Evolutionary conservation across 2,888 invertebrate genomes (phyloP), one percentile per base, ranked within the genome.

Genomic region (Aromia moschata): DNA sequence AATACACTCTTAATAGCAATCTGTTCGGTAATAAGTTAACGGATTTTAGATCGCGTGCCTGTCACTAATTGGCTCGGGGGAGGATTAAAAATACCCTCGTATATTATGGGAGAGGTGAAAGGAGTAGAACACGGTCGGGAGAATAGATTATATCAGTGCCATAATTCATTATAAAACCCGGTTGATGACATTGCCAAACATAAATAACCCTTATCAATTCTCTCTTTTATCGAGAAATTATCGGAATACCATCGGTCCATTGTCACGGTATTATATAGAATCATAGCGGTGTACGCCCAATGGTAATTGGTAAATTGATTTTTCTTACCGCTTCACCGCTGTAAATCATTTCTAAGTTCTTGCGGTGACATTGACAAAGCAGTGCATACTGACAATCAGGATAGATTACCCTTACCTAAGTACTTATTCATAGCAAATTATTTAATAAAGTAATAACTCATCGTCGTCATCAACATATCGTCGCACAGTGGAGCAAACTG

Each of bases 121-220:
- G 49, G 49, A 49, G 49, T 49, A 47, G 33, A 47, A 47, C 47
- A 47, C 38, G 25, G 49, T 20, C 20, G 14, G 49, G 30, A 30
- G 38, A 38, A 25, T 38, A 38, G 30, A 5, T 38, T 14, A 44
- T 47, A 46, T 56, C 47, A 40, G 36, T 63, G 53, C 62, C 63
- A 70, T 70, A 69, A 70, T 59, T 71, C 70, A 71, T 69, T 64
- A 63, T 62, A 62, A 67, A 63, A 63, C 49, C 68, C 67, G 68
- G 69, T 58, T 67, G 71, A 70, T 70, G 72, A 70, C 72, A 69
- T 64, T 58, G 54, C 59, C 70, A 69, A 69, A 68, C 70, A 72
- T 72, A 72, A 72, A 72, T 72, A 72, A 69, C 64, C 68, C 69
- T 72, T 72, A 72, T 70, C 72, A 70, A 66, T 70, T 59, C 62